phyloP scores from a whole-genome alignment of 2,888 invertebrate genomes.

The Xylocampa areola region DNA sequence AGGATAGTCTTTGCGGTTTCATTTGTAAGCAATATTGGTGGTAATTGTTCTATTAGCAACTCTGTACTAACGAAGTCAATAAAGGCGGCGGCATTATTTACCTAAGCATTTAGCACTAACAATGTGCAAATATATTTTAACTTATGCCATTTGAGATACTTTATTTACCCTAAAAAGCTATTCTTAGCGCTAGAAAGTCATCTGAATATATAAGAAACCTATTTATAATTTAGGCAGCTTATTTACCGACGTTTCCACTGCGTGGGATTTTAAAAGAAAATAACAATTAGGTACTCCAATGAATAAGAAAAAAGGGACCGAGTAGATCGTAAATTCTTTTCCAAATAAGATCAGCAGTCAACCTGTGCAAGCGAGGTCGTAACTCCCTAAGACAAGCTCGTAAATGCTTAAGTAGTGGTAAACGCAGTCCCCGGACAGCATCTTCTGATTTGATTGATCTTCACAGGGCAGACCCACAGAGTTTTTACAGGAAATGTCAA shows the following conservation, averaged over 20 bases:
- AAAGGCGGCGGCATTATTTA: conserved; percentile 43
- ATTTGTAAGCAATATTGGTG: conserved; percentile 51
- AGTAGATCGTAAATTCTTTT: conserved; percentile 64
- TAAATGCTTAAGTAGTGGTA: conserved; percentile 83
- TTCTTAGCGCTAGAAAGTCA: conserved; percentile 32
- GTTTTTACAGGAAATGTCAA: conserved; percentile 84
- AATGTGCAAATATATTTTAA: conserved; percentile 30
- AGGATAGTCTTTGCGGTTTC: conserved; percentile 21
- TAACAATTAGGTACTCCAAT: conserved; percentile 66
- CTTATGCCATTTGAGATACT: conserved; percentile 23
- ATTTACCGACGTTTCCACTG: conserved; percentile 33
- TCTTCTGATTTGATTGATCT: conserved; percentile 88
- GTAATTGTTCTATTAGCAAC: conserved; percentile 53
- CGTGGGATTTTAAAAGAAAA: conserved; percentile 52
- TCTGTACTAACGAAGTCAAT: conserved; percentile 49
- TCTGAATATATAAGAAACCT: conserved; percentile 46
- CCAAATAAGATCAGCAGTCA: conserved; percentile 71
- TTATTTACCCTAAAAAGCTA: conserved; percentile 39
- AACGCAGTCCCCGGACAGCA: conserved; percentile 73
- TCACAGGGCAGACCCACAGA: conserved; percentile 74
- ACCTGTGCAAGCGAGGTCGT: conserved; percentile 73
- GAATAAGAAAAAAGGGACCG: conserved; percentile 67
- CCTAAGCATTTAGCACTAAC: conserved; percentile 46
- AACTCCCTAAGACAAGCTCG: conserved; percentile 80
- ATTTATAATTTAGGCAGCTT: conserved; percentile 48